A percentile compares a stretch with the other conserved stretches of the same genome.
Conservation (phyloP, 2,113 vertebrate species). For the Syngnathus scovelli region DNA sequence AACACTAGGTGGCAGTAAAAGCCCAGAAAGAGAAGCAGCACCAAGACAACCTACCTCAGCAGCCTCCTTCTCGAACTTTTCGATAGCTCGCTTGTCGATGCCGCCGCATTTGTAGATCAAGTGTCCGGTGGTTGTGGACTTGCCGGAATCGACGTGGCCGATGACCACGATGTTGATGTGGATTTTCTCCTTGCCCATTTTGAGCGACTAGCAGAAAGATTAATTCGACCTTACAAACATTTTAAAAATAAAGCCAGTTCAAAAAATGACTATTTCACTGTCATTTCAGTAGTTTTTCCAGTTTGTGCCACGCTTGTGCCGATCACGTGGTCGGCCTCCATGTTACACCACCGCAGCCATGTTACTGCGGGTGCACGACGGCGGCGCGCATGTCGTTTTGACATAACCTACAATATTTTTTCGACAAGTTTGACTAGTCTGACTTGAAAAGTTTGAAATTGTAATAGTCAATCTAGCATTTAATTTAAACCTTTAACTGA, state of each 20-base stretch:
- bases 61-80: slow-evolving; percentile 76
- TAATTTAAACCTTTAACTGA: too few species aligned
- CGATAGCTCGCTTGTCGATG: slow-evolving; percentile 77
- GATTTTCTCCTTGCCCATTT: slow-evolving; percentile 73
- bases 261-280: too few species aligned
- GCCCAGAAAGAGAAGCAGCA: not conserved
- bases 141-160: slow-evolving; percentile 77
- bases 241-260: too few species aligned
- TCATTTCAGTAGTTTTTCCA: not conserved
- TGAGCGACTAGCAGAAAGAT: slow-evolving; percentile 39
- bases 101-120: slow-evolving; percentile 77
- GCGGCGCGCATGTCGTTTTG: not conserved
- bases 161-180: slow-evolving; percentile 81
- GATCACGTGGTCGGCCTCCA: slow-evolving; percentile 55
- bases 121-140: slow-evolving; percentile 74
- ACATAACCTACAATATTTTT: not conserved
- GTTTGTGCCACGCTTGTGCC: not conserved
- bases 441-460: too few species aligned
- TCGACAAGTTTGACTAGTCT: too few species aligned
- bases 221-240: too few species aligned
- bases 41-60: slow-evolving; percentile 53
- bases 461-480: too few species aligned
- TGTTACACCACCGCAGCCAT: slow-evolving; percentile 70
- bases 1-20: slow-evolving; percentile 48
- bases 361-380: slow-evolving; percentile 8